These are phyloP conservation scores for Platysternon megacephalum DNA, from an alignment of 2,113 vertebrate genomes.

Conservation along the genomic window DNA sequence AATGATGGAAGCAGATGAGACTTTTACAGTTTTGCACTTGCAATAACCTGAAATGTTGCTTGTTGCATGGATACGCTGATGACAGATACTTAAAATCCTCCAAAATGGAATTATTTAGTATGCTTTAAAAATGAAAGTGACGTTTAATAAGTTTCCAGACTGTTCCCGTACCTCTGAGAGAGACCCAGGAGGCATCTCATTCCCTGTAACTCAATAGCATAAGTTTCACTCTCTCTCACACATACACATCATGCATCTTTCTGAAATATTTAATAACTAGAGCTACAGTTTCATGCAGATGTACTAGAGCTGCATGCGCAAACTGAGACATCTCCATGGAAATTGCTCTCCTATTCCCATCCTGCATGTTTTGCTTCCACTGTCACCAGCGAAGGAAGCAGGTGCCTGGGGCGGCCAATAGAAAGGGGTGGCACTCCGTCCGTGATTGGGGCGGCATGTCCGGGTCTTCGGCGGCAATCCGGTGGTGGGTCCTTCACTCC, in stretches of 20 bases:
- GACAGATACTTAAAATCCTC: neutral
- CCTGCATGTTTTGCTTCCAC: no score
- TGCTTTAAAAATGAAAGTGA: slow-evolving; percentile 53
- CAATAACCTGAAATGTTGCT: neutral
- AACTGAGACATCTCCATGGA: neutral
- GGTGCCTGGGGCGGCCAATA: no score
- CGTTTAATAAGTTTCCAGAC: slow-evolving; percentile 51
- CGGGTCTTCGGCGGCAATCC: no score
- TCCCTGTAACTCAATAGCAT: slow-evolving; percentile 48
- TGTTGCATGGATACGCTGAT: slow-evolving; percentile 13
- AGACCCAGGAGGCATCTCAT: slow-evolving; percentile 28
- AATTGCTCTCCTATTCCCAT: neutral
- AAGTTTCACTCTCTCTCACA: neutral
- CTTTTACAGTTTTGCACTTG: neutral
- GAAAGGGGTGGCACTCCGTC: no score
- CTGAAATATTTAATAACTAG: slow-evolving; percentile 38
- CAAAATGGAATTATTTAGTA: slow-evolving; percentile 38
- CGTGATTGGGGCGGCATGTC: no score
- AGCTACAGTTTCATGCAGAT: neutral
- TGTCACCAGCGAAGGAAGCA: no score
- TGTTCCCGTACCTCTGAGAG: slow-evolving; percentile 44
- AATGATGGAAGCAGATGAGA: neutral
- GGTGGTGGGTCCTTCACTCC: no score
- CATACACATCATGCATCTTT: neutral
- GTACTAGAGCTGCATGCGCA: neutral